Percentiles rank a stretch among this genome's conserved stretches.
Evolutionary conservation across 2,797 vertebrate species (phyloP).

Genomic region (Nyctibius grandis): DNA sequence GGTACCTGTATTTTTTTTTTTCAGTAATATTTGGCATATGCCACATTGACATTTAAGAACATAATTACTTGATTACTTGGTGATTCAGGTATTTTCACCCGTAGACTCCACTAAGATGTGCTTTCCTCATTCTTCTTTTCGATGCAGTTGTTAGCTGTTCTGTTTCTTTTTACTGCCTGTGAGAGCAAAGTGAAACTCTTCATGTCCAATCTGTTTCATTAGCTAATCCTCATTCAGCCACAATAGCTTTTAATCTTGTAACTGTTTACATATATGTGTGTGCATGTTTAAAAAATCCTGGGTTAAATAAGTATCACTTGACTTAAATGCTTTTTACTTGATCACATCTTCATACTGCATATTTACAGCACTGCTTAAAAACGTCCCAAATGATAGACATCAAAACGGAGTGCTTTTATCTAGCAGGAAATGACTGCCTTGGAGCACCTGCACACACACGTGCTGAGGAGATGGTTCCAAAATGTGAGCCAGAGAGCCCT

Average conservation of each 20-base stretch:
- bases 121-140: neutral
- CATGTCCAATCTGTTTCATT: neutral
- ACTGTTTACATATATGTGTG: neutral
- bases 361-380: neutral
- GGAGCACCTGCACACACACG: conserved; percentile 18
- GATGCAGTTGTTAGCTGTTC: neutral
- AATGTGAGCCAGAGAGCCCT: neutral
- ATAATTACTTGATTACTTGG: neutral
- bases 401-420: neutral
- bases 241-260: neutral
- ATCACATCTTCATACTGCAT: neutral
- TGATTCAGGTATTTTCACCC: neutral
- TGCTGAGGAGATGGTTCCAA: neutral
- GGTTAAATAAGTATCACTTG: neutral
- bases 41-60: neutral
- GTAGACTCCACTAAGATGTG: neutral
- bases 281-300: neutral
- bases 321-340: neutral
- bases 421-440: conserved; percentile 1
- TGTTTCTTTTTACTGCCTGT: neutral
- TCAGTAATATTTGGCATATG: neutral
- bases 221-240: neutral
- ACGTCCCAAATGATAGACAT: neutral
- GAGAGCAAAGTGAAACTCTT: neutral
- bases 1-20: neutral